A percentile compares a stretch with the other conserved stretches of the same genome.
phyloP scores from a whole-genome alignment of 2,113 vertebrate genomes.

The Stegastes partitus region DNA sequence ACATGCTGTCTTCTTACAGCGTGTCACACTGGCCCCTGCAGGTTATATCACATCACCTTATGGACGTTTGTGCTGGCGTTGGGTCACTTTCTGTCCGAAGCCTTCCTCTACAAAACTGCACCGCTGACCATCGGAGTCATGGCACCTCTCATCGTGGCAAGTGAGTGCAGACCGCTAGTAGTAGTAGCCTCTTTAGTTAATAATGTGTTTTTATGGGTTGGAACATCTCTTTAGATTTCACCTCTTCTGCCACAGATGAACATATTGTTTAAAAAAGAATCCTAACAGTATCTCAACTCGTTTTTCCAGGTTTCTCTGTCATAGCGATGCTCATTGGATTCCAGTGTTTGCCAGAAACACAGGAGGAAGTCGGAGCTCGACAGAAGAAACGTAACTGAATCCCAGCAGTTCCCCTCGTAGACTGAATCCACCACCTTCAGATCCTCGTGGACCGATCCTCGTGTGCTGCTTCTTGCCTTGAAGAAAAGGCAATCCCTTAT shows the following conservation, averaged over 20 bases:
- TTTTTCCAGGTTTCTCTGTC: conserved; percentile 91
- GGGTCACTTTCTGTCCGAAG: conserved; percentile 93
- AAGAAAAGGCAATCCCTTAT: conserved; percentile 35
- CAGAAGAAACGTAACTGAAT: conserved; percentile 94
- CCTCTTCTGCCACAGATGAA: neutral
- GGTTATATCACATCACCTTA: conserved; percentile 96
- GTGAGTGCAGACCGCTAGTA: conserved; percentile 64
- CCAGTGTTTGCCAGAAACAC: conserved; percentile 87
- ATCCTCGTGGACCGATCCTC: neutral
- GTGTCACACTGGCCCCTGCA: conserved; percentile 59
- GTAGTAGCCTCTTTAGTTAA: no score
- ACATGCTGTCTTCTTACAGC: neutral
- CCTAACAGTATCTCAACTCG: neutral
- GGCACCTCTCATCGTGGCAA: conserved; percentile 95
- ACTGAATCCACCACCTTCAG: conserved; percentile 11
- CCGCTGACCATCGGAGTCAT: conserved; percentile 92
- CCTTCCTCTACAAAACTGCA: conserved; percentile 93
- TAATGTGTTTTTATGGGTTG: no score
- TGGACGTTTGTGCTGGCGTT: conserved; percentile 95
- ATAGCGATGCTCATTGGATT: conserved; percentile 94
- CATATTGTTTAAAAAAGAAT: neutral
- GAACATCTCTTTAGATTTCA: neutral
- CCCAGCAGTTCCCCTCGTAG: neutral
- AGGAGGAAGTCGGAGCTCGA: conserved; percentile 82
- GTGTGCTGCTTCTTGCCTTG: conserved; percentile 33